Percentiles rank a stretch among this genome's conserved stretches.
Conservation (phyloP, 1,140 invertebrate genomes). For the Telenomus remus region DNA sequence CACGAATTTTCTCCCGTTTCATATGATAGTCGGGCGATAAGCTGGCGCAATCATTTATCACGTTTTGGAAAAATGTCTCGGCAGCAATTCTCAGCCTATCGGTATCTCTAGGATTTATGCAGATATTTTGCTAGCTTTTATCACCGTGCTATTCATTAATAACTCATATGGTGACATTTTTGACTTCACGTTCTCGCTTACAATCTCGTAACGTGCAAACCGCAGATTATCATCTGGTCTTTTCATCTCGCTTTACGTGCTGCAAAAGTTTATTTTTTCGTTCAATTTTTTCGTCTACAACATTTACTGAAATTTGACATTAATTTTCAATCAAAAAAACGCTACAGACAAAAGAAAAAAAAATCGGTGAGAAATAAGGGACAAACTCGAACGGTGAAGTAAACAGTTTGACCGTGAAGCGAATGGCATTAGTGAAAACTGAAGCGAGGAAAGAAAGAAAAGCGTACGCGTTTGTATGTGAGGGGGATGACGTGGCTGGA, state of each 20-base stretch:
- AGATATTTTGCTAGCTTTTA: conserved; percentile 42
- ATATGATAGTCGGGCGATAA: conserved; percentile 11
- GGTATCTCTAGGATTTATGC: conserved; percentile 48
- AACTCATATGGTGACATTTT: conserved; percentile 40
- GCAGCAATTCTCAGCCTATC: conserved; percentile 32
- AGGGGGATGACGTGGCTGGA: conserved; percentile 44
- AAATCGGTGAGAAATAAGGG: too few species aligned
- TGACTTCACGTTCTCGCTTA: conserved; percentile 9
- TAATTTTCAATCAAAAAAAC: too few species aligned
- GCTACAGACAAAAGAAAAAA: too few species aligned
- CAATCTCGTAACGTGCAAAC: conserved; percentile 29
- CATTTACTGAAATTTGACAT: background rate
- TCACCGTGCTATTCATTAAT: conserved; percentile 42
- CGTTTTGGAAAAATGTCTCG: conserved; percentile 21
- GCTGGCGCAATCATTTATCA: conserved; percentile 19
- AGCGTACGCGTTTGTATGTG: conserved; percentile 24
- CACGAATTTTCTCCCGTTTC: background rate
- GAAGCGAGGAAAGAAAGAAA: conserved; percentile 46
- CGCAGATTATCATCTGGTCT: conserved; percentile 41
- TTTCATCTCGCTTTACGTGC: conserved; percentile 8
- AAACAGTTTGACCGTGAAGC: conserved; percentile 16
- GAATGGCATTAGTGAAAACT: conserved; percentile 40
- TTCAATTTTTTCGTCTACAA: too few species aligned
- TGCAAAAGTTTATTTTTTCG: too few species aligned
- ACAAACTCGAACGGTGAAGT: too few species aligned